Conservation (phyloP, 2,797 vertebrate genomes). For the Microchirus variegatus region DNA sequence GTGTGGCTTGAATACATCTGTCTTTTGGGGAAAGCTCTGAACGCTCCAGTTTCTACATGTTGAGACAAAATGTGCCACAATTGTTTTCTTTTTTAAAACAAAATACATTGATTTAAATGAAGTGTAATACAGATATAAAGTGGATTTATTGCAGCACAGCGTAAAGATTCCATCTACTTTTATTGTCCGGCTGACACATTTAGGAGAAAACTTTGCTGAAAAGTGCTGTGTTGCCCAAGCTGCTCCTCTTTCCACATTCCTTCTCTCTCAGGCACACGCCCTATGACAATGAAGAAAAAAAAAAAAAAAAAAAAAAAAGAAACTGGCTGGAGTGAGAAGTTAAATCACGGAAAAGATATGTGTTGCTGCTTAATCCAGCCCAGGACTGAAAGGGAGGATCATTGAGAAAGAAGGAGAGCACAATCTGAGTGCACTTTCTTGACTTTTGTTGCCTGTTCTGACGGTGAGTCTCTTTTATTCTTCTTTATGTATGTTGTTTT, state of each 20-base stretch:
- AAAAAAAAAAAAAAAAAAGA: slow-evolving; percentile 51
- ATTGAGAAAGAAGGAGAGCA: slow-evolving; percentile 39
- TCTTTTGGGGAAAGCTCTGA: slow-evolving; percentile 35
- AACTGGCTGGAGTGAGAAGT: slow-evolving; percentile 63
- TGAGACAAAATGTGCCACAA: neutral
- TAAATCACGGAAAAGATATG: slow-evolving; percentile 80
- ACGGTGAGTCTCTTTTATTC: slow-evolving; percentile 53
- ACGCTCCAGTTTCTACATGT: slow-evolving; percentile 33
- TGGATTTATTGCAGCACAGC: too few relatives aligned
- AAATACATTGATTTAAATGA: neutral
- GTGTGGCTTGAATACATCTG: slow-evolving; percentile 56
- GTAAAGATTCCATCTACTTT: neutral
- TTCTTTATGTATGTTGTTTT: neutral
- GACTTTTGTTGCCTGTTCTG: slow-evolving; percentile 12
- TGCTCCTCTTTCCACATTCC: slow-evolving; percentile 74
- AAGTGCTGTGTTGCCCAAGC: slow-evolving; percentile 45
- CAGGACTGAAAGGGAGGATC: slow-evolving; percentile 55
- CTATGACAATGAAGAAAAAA: slow-evolving; percentile 71
- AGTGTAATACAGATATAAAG: neutral
- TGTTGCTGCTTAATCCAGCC: slow-evolving; percentile 66
- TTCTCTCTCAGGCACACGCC: slow-evolving; percentile 79
- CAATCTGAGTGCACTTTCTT: slow-evolving; percentile 5
- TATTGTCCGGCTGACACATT: slow-evolving; percentile 11
- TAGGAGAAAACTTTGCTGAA: slow-evolving; percentile 21
- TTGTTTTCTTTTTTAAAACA: too few relatives aligned